These are phyloP conservation scores for Aeoliscus strigatus DNA, from an alignment of 2,797 vertebrate genomes.

Conservation along the genomic window DNA sequence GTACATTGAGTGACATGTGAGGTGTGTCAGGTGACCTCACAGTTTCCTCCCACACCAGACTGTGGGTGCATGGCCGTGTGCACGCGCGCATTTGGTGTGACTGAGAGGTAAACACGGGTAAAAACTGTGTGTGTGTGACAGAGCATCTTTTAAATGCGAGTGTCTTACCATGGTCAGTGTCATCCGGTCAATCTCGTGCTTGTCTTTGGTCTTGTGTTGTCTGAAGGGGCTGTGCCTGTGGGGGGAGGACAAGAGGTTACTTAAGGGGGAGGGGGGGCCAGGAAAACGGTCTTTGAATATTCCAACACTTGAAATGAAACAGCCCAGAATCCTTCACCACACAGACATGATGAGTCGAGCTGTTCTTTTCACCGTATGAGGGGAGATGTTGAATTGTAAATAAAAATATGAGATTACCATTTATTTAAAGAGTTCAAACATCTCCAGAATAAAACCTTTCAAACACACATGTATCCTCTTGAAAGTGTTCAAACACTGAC, in stretches of 20 bases:
- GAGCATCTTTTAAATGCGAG: background rate
- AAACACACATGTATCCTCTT: slow-evolving; percentile 28
- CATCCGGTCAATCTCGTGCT: slow-evolving; percentile 98
- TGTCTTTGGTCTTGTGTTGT: slow-evolving; percentile 99
- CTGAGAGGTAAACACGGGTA: slow-evolving; percentile 24
- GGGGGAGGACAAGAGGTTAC: background rate
- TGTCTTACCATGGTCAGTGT: slow-evolving; percentile 93
- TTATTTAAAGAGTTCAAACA: too few relatives aligned
- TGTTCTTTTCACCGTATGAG: too few relatives aligned
- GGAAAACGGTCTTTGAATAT: too few relatives aligned
- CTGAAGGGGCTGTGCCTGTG: slow-evolving; percentile 95
- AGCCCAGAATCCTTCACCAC: too few relatives aligned
- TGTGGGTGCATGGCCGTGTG: too few relatives aligned
- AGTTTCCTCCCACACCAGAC: too few relatives aligned
- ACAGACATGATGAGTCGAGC: too few relatives aligned
- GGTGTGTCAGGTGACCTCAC: too few relatives aligned
- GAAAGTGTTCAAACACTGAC: slow-evolving; percentile 55
- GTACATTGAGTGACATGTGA: too few relatives aligned
- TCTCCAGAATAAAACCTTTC: slow-evolving; percentile 17
- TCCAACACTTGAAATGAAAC: too few relatives aligned
- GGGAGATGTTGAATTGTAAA: background rate
- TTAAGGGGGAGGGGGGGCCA: too few relatives aligned
- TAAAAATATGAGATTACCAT: too few relatives aligned
- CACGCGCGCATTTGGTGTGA: slow-evolving; percentile 22
- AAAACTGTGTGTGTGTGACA: background rate